These are phyloP conservation scores for Zosterops hypoxanthus DNA, from an alignment of 2,113 vertebrate genomes.

Conservation along the genomic window DNA sequence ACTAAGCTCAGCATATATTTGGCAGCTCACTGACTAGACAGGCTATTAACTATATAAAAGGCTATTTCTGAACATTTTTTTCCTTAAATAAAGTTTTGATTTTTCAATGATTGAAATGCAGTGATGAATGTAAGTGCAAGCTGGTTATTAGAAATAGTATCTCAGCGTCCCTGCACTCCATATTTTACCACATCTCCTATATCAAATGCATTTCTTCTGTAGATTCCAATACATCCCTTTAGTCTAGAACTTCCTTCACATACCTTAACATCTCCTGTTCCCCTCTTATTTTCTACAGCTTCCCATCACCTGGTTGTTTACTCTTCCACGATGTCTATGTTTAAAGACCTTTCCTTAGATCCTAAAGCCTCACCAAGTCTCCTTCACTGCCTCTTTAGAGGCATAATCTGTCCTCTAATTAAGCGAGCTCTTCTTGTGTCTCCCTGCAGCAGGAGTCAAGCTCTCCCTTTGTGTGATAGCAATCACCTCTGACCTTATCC, in stretches of 20 bases:
- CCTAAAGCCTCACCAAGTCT: not conserved
- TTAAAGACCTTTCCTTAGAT: not conserved
- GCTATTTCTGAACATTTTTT: not conserved
- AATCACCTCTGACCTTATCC: not conserved
- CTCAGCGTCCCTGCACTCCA: not conserved
- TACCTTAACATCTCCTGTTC: not conserved
- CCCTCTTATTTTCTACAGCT: not conserved
- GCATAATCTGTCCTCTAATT: not conserved
- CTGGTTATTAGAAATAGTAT: not conserved
- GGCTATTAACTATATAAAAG: not conserved
- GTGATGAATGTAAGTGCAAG: not conserved
- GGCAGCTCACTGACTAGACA: not conserved
- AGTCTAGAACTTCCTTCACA: not conserved
- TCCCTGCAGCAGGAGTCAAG: not conserved
- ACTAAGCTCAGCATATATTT: not conserved
- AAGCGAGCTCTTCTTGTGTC: not conserved
- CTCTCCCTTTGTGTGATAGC: not conserved
- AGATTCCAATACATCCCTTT: not conserved
- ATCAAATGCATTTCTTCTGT: not conserved
- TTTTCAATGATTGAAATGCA: not conserved
- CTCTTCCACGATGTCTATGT: not conserved
- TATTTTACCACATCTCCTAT: not conserved
- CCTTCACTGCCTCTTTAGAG: not conserved
- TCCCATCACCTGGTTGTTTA: not conserved
- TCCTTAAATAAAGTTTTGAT: not conserved